phyloP scores from a whole-genome alignment of 1,140 invertebrate genomes.

The Proctacanthus coquilletti region DNA sequence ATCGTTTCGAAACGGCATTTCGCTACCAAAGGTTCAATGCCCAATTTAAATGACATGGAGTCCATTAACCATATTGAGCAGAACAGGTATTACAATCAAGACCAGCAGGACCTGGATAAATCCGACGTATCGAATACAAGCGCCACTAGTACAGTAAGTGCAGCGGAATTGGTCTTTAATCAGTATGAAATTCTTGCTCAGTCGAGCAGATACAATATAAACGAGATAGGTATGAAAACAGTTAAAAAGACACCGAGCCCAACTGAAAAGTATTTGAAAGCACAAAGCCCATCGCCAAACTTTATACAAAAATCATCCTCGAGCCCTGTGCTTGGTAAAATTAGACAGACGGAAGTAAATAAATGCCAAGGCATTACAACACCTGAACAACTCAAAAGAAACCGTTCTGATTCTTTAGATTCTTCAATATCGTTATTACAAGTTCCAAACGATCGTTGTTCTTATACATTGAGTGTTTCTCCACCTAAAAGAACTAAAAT shows the following conservation, averaged over 20 bases:
- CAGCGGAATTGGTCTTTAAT: slow-evolving; percentile 18
- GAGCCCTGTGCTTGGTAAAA: too few relatives aligned
- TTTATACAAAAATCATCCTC: too few relatives aligned
- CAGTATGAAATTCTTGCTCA: slow-evolving; percentile 26
- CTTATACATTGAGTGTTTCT: background rate
- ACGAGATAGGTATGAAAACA: slow-evolving; percentile 18
- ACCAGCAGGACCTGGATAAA: background rate
- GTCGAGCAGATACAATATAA: slow-evolving; percentile 25
- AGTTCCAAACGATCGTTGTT: too few relatives aligned
- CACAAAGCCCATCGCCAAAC: too few relatives aligned
- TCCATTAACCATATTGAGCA: slow-evolving; percentile 23
- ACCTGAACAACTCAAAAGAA: too few relatives aligned
- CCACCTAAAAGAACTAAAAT: background rate
- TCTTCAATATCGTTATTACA: too few relatives aligned
- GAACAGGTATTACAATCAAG: slow-evolving; percentile 22
- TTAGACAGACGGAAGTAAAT: too few relatives aligned
- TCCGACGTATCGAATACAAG: slow-evolving; percentile 7
- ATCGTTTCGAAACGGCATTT: slow-evolving; percentile 14
- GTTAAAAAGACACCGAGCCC: too few relatives aligned
- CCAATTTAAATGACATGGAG: slow-evolving; percentile 26
- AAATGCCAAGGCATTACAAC: too few relatives aligned
- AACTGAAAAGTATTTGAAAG: too few relatives aligned
- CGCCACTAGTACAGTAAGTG: slow-evolving; percentile 13
- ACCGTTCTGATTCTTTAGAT: too few relatives aligned
- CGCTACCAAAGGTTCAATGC: slow-evolving; percentile 26